Evolutionary conservation across 2,888 invertebrate genomes (phyloP).

Genomic region (Acanthosepion esculentum): DNA sequence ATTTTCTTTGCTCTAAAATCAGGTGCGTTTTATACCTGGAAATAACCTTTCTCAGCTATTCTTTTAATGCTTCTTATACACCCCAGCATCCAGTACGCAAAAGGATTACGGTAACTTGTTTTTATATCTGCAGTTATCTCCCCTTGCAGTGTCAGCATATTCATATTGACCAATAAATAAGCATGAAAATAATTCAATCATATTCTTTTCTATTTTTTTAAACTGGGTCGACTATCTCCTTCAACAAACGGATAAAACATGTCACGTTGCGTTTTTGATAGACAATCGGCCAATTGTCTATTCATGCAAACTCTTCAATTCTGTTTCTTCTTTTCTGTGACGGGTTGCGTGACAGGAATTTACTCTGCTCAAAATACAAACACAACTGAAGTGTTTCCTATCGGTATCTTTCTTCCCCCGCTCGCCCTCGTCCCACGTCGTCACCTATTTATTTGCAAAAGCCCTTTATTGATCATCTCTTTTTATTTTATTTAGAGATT

Average conservation of each 20-base stretch:
- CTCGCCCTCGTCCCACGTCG: background rate
- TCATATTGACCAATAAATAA: background rate
- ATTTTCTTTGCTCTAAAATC: no score
- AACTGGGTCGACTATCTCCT: background rate
- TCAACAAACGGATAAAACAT: background rate
- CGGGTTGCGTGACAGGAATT: background rate
- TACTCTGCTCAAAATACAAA: background rate
- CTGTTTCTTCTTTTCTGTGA: background rate
- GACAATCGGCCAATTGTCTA: background rate
- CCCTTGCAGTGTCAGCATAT: no score
- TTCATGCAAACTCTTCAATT: background rate
- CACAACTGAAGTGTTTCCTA: background rate
- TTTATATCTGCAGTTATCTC: no score
- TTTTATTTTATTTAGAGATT: background rate
- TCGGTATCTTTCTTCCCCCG: background rate
- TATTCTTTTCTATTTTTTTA: background rate
- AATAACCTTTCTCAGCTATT: no score
- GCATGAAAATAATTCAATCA: background rate
- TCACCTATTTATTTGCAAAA: background rate
- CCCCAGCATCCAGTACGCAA: no score
- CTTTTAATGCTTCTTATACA: no score
- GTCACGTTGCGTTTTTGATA: background rate
- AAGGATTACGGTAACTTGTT: no score
- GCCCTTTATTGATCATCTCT: background rate
- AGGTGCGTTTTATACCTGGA: no score